Base-by-base conservation (phyloP, 2,797 vertebrate genomes). In the Sebastes paucispinis region DNA sequence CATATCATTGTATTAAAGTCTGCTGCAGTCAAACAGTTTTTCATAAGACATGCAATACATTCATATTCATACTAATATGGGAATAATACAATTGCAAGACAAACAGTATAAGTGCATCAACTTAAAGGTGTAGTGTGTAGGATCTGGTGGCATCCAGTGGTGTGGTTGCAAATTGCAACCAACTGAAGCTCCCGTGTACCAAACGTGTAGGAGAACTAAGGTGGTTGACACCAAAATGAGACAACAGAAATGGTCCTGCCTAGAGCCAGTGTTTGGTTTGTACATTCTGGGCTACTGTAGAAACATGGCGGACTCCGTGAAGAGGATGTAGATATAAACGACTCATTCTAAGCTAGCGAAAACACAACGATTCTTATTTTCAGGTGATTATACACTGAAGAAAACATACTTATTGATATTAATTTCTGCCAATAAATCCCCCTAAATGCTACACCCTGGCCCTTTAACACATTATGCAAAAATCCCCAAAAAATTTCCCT, bases 211-310 rank as follows among this genome's bases (percentile, higher is more conserved):
- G 47, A 50, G 47, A 50, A 50, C 47, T 20, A 50, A 50, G 47
- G 47, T 50, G 7, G 47, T 18, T 0, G 47, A 0, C 3, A 7
- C 18, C 18, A 50, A 50, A 50, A 50, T 50, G 7, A 0, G 16
- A 50, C 0, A 50, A 18, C 47, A 8, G 0, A 20, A 50, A 8
- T 20, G 47, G 47, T 18, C 43, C 43, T 47, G 16, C 16, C 16
- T 47, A 47, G 14, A 47, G 43, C 47, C 18, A 50, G 47, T 4
- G 18, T 20, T 50, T 50, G 18, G 47, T 50, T 50, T 50, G 47
- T 50, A 0, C 3, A 0, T 50, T 18, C 47, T 50, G 47, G 47
- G 47, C 47, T 0, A 50, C 47, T 20, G 47, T 50, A 50, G 16
- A 50, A 50, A 50, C 47, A 50, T 50, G 47, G 47, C 47, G 3